Evolutionary conservation across 2,113 vertebrate species (phyloP).

Genomic region (Phalacrocorax pelagicus): DNA sequence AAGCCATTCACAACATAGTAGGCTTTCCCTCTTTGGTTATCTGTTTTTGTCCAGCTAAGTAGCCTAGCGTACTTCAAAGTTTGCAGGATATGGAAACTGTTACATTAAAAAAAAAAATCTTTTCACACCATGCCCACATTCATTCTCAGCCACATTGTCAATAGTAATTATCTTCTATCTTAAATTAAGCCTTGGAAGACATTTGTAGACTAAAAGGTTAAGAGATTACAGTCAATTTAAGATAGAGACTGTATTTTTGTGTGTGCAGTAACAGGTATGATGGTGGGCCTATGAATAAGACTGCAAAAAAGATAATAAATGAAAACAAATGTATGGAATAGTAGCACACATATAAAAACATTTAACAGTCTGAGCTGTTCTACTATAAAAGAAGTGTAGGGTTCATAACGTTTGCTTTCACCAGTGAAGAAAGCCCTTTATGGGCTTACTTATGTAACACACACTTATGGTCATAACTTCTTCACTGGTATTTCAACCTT

Average conservation of each 20-base stretch:
- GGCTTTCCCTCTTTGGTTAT: neutral
- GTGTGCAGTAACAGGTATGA: neutral
- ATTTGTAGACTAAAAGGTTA: neutral
- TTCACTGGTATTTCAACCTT: constrained; percentile 40
- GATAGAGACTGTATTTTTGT: neutral
- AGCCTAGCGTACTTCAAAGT: neutral
- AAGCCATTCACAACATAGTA: neutral
- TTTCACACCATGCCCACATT: neutral
- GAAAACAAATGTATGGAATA: neutral
- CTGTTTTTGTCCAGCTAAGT: neutral
- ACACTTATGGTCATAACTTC: neutral
- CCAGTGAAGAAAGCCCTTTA: neutral
- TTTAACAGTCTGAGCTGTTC: neutral
- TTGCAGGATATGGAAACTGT: neutral
- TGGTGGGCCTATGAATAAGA: neutral
- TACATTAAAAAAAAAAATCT: neutral
- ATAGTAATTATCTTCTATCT: neutral
- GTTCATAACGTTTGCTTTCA: neutral
- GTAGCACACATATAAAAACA: neutral
- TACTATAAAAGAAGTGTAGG: neutral
- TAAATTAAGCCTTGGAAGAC: neutral
- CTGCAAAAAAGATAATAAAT: neutral
- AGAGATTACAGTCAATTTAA: neutral
- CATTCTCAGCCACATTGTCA: neutral
- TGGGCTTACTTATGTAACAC: neutral